Evolutionary conservation across 2,888 invertebrate genomes (phyloP), one percentile per base, ranked within the genome.

Genomic region (Volucella inanis): DNA sequence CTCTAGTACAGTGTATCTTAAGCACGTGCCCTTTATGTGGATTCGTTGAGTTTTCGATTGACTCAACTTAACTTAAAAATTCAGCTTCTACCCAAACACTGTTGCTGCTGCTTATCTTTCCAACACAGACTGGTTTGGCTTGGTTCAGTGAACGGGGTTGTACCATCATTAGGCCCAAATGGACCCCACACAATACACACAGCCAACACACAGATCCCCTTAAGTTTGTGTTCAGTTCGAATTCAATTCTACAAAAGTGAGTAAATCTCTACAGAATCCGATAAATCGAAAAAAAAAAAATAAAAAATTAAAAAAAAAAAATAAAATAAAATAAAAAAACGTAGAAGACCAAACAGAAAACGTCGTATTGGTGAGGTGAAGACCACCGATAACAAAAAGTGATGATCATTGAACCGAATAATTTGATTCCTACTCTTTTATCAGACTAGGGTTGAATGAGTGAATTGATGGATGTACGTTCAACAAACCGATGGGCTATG

Each of bases 341-440:
- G 31, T 31, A 14, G 22, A 22, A 57, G 41, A 47, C 65, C 68
- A 50, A 75, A 75, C 45, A 50, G 76, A 61, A 65, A 76, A 57
- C 65, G 61, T 76, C 68, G 31, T 67, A 62, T 72, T 85, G 85
- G 76, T 76, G 71, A 81, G 85, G 81, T 85, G 85, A 81, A 85
- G 81, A 52, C 76, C 80, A 77, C 81, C 81, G 81, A 85, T 85
- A 81, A 85, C 85, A 85, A 89, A 89, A 88, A 90, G 89, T 89
- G 89, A 89, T 90, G 90, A 90, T 90, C 91, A 90, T 88, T 90
- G 91, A 91, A 88, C 90, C 90, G 89, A 89, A 88, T 91, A 90
- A 91, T 91, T 91, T 90, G 89, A 91, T 91, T 90, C 90, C 88
- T 89, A 89, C 76, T 85, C 85, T 81, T 83, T 78, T 83, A 83